Base-by-base conservation (phyloP, 2,113 vertebrate genomes). In the Aix galericulata region DNA sequence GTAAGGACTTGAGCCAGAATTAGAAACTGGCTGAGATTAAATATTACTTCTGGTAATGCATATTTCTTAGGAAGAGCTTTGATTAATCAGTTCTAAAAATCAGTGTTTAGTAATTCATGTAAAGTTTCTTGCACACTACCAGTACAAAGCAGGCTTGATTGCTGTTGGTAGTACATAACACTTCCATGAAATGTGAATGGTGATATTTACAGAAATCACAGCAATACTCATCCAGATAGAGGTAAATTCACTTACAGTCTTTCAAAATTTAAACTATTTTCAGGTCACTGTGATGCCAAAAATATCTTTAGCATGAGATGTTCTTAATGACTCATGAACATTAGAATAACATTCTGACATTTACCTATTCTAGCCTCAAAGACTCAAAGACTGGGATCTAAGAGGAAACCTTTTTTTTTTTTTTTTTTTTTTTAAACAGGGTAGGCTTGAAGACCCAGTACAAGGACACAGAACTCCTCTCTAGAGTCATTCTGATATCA, bases 301-400 rank as follows among this genome's bases (percentile, higher is more conserved):
- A 96, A 59, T 53, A 94, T n/a, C 34, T 89, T 95, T 83, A 69
- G n/a, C 5, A 3, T 86, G 94, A 93, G 25, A 68, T 77, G 84
- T 53, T 80, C 18, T 95, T 93, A 92, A 95, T 97, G 89, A 95
- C 96, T 94, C 86, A 91, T 82, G 58, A 93, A 7, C 22, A 55
- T 44, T 76, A 81, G 67, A 94, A 79, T 91, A 92, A 74, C 86
- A 92, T 94, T 79, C 88, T 93, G 81, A 86, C 76, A 91, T 93
- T 93, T 88, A 77, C 22, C 50, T 88, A 85, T 91, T 84, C 42
- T 88, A 92, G 42, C 53, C 78, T 86, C 80, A 88, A 95, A 95
- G 58, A 86, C 78, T 86, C 80, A 88, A 95, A 95, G 58, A 86
- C 88, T 92, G 75, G 38, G 60, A 64, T 92, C 83, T 71, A 86